Evolutionary conservation across 2,113 vertebrate genomes (phyloP).

Genomic region (Proteles cristata): DNA sequence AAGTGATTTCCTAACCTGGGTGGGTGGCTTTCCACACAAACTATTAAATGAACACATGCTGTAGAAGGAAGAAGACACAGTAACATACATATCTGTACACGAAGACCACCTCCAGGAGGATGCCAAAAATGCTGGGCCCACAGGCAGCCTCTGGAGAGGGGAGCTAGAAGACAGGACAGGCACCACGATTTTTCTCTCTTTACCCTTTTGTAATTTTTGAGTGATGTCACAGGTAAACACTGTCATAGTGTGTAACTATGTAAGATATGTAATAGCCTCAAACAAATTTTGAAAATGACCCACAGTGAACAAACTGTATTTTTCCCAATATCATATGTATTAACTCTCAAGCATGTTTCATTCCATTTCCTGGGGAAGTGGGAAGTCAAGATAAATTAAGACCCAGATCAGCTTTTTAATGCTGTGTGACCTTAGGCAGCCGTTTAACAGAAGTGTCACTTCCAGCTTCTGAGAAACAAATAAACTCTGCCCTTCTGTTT

Average conservation of each 20-base stretch:
- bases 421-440: not conserved
- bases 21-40: not conserved
- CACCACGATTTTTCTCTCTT: not conserved
- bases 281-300: not conserved
- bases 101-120: not conserved
- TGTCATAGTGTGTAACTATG: not conserved
- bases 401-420: not conserved
- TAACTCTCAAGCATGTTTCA: not conserved
- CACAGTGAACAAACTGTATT: not conserved
- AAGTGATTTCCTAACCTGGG: not conserved
- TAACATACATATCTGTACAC: rapidly evolving
- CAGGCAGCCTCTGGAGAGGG: not conserved
- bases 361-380: not conserved
- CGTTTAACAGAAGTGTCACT: not conserved
- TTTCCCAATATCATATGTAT: not conserved
- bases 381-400: not conserved
- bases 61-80: not conserved
- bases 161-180: not conserved
- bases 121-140: not conserved
- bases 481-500: not conserved
- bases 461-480: not conserved
- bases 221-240: not conserved
- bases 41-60: not conserved
- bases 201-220: not conserved
- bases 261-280: not conserved